Percentiles rank a stretch among this genome's conserved stretches.
These are phyloP conservation scores for Oryzias woworae DNA, from an alignment of 2,113 vertebrate genomes.

Conservation along the genomic window DNA sequence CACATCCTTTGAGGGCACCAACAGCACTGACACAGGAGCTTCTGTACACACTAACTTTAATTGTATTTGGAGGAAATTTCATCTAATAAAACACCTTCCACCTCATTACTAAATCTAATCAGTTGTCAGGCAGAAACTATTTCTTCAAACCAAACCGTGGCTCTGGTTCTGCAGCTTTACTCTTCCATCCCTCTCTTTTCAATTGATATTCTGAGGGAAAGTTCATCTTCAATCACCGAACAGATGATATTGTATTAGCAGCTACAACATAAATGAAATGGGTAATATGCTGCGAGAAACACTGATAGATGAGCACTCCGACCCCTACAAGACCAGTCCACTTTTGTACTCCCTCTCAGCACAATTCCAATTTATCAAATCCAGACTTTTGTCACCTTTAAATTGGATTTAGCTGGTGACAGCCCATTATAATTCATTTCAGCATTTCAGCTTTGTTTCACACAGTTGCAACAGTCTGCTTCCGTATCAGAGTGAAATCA, in stretches of 20 bases:
- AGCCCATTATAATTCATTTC: constrained; percentile 55
- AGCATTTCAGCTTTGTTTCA: constrained; percentile 59
- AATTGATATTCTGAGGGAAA: constrained; percentile 66
- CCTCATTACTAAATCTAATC: constrained; percentile 67
- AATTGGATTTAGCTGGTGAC: constrained; percentile 64
- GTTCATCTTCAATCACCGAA: constrained; percentile 66
- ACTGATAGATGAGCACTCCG: constrained; percentile 54
- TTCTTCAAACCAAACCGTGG: constrained; percentile 51
- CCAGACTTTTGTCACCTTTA: constrained; percentile 65
- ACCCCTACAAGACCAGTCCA: constrained; percentile 54
- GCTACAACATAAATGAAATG: constrained; percentile 63
- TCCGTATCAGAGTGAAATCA: constrained; percentile 45
- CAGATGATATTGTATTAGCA: constrained; percentile 66
- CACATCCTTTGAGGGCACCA: constrained; percentile 15
- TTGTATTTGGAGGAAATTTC: constrained; percentile 64
- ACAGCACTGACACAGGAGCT: constrained; percentile 22
- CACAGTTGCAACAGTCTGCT: constrained; percentile 56
- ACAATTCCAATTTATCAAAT: constrained; percentile 65
- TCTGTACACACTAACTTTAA: constrained; percentile 60
- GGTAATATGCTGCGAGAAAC: constrained; percentile 60
- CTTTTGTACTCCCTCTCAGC: constrained; percentile 50
- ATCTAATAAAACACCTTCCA: constrained; percentile 68
- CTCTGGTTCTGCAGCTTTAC: constrained; percentile 42
- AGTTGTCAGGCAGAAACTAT: constrained; percentile 45
- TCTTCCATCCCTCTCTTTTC: constrained; percentile 42